Evolutionary conservation across 2,797 vertebrate genomes (phyloP).

Genomic region (Arrhamphus sclerolepis): DNA sequence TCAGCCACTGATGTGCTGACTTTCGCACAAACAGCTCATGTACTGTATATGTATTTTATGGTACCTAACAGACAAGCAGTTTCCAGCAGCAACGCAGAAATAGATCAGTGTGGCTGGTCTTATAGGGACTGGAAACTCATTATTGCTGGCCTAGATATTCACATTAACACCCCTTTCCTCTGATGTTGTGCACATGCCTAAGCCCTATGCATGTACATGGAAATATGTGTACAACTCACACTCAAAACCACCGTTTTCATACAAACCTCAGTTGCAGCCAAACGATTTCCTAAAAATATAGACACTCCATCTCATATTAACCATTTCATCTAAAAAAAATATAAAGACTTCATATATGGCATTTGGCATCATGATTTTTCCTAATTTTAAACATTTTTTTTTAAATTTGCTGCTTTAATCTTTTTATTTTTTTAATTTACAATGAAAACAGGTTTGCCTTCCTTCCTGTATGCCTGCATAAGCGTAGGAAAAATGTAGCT

Average conservation of each 20-base stretch:
- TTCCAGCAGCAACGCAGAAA: constrained; percentile 39
- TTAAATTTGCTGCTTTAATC: background rate
- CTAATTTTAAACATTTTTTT: no score
- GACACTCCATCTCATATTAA: background rate
- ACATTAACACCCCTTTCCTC: constrained; percentile 43
- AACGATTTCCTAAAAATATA: background rate
- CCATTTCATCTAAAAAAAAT: no score
- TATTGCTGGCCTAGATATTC: constrained; percentile 68
- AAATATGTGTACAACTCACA: constrained; percentile 13
- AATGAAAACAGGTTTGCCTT: constrained; percentile 13
- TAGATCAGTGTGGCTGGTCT: constrained; percentile 49
- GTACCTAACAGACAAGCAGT: background rate
- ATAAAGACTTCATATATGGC: no score
- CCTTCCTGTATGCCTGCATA: constrained; percentile 6
- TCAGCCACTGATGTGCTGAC: constrained; percentile 4
- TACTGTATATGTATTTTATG: background rate
- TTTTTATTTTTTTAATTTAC: background rate
- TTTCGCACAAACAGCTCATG: background rate
- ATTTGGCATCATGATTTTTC: no score
- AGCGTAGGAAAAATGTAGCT: constrained; percentile 5
- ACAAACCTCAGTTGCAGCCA: background rate
- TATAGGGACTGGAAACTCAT: constrained; percentile 56
- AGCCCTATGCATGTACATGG: constrained; percentile 9
- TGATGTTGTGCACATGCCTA: constrained; percentile 21
- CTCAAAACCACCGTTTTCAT: constrained; percentile 1